Conservation (phyloP, 2,113 vertebrate species). For the Polypterus senegalus region DNA sequence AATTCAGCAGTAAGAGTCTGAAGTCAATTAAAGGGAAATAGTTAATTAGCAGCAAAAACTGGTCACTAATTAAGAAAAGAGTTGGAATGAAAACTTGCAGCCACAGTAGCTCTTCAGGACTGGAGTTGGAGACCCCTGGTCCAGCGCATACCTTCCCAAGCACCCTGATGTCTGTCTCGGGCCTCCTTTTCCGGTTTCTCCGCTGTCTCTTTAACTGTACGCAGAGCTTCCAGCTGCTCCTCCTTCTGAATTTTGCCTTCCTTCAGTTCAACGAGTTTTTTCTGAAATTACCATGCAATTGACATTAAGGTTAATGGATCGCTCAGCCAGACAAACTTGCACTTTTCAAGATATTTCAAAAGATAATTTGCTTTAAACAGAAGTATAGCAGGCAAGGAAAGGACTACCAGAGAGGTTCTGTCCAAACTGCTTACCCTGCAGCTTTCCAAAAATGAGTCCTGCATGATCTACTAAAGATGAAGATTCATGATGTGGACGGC, state of each 20-base stretch:
- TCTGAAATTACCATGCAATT: conserved; percentile 29
- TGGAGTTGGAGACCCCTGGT: background rate
- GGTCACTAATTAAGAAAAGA: too few species aligned
- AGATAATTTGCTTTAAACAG: background rate
- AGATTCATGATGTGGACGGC: too few species aligned
- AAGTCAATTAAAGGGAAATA: too few species aligned
- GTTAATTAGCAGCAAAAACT: too few species aligned
- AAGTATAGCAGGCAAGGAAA: too few species aligned
- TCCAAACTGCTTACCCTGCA: too few species aligned
- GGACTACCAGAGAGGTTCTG: too few species aligned
- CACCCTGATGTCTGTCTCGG: conserved; percentile 66
- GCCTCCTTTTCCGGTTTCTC: conserved; percentile 76
- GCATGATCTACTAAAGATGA: too few species aligned
- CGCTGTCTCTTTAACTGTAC: conserved; percentile 56
- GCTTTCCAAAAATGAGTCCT: too few species aligned
- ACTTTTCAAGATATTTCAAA: background rate
- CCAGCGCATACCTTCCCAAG: conserved; percentile 64
- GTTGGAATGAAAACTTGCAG: too few species aligned
- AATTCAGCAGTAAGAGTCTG: too few species aligned
- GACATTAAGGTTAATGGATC: too few species aligned
- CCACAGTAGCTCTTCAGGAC: background rate
- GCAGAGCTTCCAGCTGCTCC: conserved; percentile 55
- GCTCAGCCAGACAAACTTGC: background rate
- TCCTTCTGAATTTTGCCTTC: conserved; percentile 52
- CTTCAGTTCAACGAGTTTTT: conserved; percentile 56